Conservation (phyloP, 37 sponge, comb jelly and placozoan species). For the Lycopodina hypogea region DNA sequence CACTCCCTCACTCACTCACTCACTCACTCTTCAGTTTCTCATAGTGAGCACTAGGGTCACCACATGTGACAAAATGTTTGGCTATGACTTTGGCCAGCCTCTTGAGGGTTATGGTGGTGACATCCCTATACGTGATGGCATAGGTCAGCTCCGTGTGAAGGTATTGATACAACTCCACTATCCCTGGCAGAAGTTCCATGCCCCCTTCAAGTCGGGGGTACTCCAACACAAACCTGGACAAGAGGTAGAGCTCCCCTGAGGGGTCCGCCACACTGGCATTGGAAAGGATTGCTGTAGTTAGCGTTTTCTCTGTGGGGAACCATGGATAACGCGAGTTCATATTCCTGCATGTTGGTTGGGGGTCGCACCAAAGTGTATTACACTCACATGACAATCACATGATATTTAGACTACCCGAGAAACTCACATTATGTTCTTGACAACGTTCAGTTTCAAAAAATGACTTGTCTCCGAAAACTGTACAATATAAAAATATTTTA, state of each 20-base stretch:
- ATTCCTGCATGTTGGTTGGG: constrained; percentile 11
- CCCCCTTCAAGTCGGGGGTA: constrained; percentile 48
- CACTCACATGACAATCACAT: constrained; percentile 1
- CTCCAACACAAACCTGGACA: constrained; percentile 54
- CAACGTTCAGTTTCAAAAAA: not conserved
- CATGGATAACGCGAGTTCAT: constrained; percentile 54
- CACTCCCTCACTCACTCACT: no score
- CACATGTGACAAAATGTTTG: constrained; percentile 1
- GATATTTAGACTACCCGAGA: not conserved
- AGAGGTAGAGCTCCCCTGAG: constrained; percentile 9
- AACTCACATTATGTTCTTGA: constrained; percentile 16
- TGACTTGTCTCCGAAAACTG: constrained; percentile 18
- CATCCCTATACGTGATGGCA: constrained; percentile 60
- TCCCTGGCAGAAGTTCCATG: constrained; percentile 61
- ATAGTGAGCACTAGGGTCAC: constrained; percentile 21
- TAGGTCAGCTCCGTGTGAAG: constrained; percentile 66
- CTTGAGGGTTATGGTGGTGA: constrained; percentile 42
- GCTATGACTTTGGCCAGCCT: constrained; percentile 34
- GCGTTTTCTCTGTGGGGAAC: constrained; percentile 38
- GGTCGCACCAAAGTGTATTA: not conserved
- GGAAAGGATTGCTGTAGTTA: constrained; percentile 47
- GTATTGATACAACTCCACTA: constrained; percentile 86
- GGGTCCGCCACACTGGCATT: constrained; percentile 9
- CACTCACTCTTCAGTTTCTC: constrained; percentile 35
- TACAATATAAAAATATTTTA: not conserved